A percentile compares a stretch with the other conserved stretches of the same genome.
Evolutionary conservation across 2,113 vertebrate species (phyloP).

Genomic region (Martes martes): DNA sequence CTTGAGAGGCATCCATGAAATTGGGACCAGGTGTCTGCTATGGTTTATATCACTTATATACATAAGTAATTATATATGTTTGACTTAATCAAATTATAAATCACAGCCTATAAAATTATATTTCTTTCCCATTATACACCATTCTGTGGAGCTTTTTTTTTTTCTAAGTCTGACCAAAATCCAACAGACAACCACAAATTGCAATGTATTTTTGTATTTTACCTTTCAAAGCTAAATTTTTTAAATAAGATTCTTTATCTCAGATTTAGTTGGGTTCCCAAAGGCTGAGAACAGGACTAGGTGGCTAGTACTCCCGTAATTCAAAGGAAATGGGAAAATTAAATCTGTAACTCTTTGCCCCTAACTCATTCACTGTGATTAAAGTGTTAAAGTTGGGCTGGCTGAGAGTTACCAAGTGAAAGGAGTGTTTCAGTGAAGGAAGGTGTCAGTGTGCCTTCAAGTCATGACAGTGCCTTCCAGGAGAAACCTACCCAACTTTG

Average conservation of each 20-base stretch:
- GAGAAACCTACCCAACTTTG: not conserved
- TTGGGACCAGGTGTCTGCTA: not conserved
- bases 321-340: not conserved
- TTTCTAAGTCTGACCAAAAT: not conserved
- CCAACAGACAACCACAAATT: not conserved
- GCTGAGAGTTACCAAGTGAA: not conserved
- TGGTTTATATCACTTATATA: not conserved
- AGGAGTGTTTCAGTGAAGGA: not conserved
- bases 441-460: not conserved
- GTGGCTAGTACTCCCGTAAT: not conserved
- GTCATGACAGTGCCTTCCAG: not conserved
- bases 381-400: not conserved
- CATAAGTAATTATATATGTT: not conserved
- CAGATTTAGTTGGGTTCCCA: not conserved
- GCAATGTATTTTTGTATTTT: constrained; percentile 3
- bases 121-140: not conserved
- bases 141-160: not conserved
- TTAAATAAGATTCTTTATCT: not conserved
- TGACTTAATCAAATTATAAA: constrained; percentile 16
- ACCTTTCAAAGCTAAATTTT: constrained; percentile 1
- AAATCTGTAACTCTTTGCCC: not conserved
- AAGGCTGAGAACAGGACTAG: not conserved
- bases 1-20: not conserved
- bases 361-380: not conserved
- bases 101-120: not conserved